Evolutionary conservation across 2,113 vertebrate genomes (phyloP), one percentile per base, ranked within the genome.

Genomic region (Scalopus aquaticus): DNA sequence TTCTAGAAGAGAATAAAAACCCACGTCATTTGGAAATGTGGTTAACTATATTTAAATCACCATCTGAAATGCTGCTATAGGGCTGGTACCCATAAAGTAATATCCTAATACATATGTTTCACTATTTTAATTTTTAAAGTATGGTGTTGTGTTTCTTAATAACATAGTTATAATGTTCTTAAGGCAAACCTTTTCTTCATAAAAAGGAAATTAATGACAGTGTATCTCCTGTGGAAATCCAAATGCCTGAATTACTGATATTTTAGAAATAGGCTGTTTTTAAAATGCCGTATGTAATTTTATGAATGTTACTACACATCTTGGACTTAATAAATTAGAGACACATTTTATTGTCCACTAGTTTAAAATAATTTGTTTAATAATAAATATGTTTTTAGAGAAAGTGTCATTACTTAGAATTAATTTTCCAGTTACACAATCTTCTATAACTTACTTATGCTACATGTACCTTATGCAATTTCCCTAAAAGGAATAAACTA

Each of bases 141-240:
- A 64, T 97, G 85, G 88, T 74, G 13, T 84, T 96, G 46, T 96
- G 94, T 97, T 97, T 98, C 97, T 95, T 69, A 96, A 96, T 85
- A 88, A 76, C 78, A 67, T 77, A 74, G 49, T 69, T 81, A 5
- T 76, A 32, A 80, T 37, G 77, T 39, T 97, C 96, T 95, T 69
- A 92, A 95, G 88, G 72, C 5, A 77, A 88, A 72, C 46, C 3
- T 54, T 97, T 97, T 92, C 54, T 96, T 97, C 56, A 58, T 95
- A 93, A 96, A 80, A 96, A 91, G 51, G 93, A 96, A 97, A 82
- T 74, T 94, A 87, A 84, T 96, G 58, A 80, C 85, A 97, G 73
- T 90, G 86, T 98, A 93, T 97, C 97, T 97, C 94, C 96, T 96
- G 93, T 98, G 97, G 90, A 98, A 97, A 95, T 97, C 90, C 97